Conservation (phyloP, 2,113 vertebrate species). For the Protomyctophum bolini region DNA sequence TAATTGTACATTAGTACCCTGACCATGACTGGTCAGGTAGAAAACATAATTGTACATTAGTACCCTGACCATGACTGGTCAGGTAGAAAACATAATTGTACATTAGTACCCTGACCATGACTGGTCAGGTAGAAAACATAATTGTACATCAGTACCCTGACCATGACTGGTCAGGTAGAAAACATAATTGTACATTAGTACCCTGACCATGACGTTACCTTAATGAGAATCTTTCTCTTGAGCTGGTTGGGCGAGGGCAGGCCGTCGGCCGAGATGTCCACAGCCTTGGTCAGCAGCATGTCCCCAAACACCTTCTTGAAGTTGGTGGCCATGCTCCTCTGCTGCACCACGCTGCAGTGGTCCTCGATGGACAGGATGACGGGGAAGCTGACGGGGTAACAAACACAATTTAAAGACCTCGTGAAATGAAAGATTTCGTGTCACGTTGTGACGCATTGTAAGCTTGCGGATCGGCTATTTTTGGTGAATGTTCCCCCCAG, state of each 20-base stretch:
- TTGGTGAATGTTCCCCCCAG: too few species aligned
- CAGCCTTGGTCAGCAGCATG: constrained; percentile 93
- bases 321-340: constrained; percentile 93
- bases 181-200: too few species aligned
- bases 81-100: too few species aligned
- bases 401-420: neutral
- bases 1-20: too few species aligned
- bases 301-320: constrained; percentile 97
- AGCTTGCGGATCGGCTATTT: too few species aligned
- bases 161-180: neutral
- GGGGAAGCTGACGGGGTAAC: constrained; percentile 80
- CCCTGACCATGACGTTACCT: constrained; percentile 74
- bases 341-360: constrained; percentile 98
- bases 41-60: too few species aligned
- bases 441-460: too few species aligned
- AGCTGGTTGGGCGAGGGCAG: constrained; percentile 96
- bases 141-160: too few species aligned
- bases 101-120: neutral
- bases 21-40: neutral
- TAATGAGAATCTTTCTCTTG: constrained; percentile 97
- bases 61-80: neutral
- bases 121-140: neutral
- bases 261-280: constrained; percentile 92
- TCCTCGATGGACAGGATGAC: constrained; percentile 98
- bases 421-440: neutral